Conservation (phyloP, 2,113 vertebrate genomes). For the Rissa tridactyla region DNA sequence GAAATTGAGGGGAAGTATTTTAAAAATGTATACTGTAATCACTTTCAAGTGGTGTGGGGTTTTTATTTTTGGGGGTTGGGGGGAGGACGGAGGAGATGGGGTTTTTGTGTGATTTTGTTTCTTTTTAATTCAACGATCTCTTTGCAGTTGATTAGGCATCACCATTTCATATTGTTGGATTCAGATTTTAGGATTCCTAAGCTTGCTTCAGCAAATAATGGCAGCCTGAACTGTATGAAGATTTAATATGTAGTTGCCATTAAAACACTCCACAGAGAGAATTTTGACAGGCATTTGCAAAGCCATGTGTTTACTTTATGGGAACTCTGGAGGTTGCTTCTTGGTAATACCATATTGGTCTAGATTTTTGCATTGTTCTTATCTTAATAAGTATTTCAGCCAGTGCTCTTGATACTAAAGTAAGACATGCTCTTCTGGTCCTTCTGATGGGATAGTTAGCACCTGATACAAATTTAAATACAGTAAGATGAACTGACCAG, state of each 20-base stretch:
- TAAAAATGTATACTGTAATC: background rate
- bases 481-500: background rate
- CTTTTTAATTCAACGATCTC: background rate
- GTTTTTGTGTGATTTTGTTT: too few species aligned
- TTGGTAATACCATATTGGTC: background rate
- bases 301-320: background rate
- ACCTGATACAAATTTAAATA: background rate
- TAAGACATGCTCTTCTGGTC: background rate
- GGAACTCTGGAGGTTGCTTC: background rate
- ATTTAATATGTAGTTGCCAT: background rate
- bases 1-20: background rate
- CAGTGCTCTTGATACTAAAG: background rate
- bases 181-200: background rate
- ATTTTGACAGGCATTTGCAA: background rate
- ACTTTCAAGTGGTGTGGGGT: background rate
- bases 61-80: accelerated
- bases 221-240: background rate
- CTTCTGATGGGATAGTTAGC: background rate
- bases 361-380: background rate
- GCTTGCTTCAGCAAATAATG: background rate
- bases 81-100: too few species aligned
- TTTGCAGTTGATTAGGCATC: background rate
- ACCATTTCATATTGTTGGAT: background rate
- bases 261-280: background rate
- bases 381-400: background rate